Evolutionary conservation across 2,113 vertebrate species (phyloP).

Genomic region (Epinephelus lanceolatus): DNA sequence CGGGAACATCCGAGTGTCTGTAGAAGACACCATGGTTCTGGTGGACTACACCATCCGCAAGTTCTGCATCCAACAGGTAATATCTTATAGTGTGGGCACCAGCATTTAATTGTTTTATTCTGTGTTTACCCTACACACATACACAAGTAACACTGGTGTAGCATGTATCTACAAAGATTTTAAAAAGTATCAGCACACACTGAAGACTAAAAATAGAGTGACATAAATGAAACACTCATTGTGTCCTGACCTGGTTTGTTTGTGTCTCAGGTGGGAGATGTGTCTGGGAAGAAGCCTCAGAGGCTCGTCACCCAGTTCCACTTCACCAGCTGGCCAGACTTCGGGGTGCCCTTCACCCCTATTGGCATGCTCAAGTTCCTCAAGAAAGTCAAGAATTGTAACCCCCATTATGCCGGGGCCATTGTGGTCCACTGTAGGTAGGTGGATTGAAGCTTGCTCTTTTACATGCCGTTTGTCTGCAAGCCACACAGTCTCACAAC

Average conservation of each 20-base stretch:
- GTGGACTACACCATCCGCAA: conserved; percentile 99
- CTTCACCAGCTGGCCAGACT: conserved; percentile 99
- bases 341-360: conserved; percentile 97
- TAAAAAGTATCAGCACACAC: neutral
- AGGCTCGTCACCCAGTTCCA: conserved; percentile 98
- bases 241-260: neutral
- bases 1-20: conserved; percentile 96
- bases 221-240: neutral
- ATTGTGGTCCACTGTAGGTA: conserved; percentile 99
- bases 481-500: neutral
- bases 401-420: conserved; percentile 94
- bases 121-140: neutral
- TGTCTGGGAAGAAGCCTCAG: conserved; percentile 97
- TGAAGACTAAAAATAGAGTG: neutral
- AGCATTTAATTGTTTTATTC: neutral
- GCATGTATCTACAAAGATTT: neutral
- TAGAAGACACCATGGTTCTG: conserved; percentile 95
- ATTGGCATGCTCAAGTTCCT: conserved; percentile 99
- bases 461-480: neutral
- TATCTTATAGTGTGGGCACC: neutral
- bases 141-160: neutral
- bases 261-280: conserved; percentile 90
- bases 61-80: conserved; percentile 98
- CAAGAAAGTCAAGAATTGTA: conserved; percentile 97
- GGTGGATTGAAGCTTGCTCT: neutral